A percentile compares a stretch with the other conserved stretches of the same genome.
Evolutionary conservation across 2,113 vertebrate genomes (phyloP).

Genomic region (Galemys pyrenaicus): DNA sequence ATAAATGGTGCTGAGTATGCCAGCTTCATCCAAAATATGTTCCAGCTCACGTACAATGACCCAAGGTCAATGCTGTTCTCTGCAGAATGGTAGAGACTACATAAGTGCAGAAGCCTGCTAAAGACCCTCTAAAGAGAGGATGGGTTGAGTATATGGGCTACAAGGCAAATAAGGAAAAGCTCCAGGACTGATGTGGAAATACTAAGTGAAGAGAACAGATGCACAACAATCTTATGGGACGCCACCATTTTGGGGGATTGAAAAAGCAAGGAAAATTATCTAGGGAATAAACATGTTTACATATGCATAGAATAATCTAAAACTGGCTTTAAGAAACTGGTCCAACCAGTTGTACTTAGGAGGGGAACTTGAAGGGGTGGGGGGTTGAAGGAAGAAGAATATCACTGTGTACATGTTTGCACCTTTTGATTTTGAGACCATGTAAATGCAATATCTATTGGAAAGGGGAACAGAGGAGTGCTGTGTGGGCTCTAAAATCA

Average conservation of each 20-base stretch:
- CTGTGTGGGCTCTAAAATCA: background rate
- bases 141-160: background rate
- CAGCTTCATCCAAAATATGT: background rate
- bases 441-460: background rate
- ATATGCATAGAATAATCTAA: background rate
- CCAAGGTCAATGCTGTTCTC: background rate
- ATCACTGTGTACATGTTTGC: background rate
- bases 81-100: background rate
- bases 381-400: background rate
- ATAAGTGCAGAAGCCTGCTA: background rate
- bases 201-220: background rate
- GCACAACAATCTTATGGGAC: background rate
- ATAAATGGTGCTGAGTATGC: rapidly evolving
- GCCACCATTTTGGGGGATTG: background rate
- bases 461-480: background rate
- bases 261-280: background rate
- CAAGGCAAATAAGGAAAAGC: background rate
- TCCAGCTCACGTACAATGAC: rapidly evolving
- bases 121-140: background rate
- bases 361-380: background rate
- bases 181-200: background rate
- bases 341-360: background rate
- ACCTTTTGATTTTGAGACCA: background rate
- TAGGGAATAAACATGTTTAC: background rate
- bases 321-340: background rate